Evolutionary conservation across 1,140 invertebrate genomes (phyloP).

Genomic region (Mamestra configurata): DNA sequence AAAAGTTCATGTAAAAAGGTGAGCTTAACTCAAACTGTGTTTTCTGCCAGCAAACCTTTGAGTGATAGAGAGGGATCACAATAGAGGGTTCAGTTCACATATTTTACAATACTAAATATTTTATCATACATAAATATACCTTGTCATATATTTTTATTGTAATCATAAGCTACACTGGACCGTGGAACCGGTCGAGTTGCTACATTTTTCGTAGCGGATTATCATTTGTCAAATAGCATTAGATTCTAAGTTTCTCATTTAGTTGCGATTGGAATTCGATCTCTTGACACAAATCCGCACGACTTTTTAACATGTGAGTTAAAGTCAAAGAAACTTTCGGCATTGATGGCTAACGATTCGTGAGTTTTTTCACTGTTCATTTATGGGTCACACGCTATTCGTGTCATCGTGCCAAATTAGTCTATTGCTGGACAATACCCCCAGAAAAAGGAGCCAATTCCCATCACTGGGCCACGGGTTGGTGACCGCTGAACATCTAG

Average conservation of each 20-base stretch:
- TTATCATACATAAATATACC: too few relatives aligned
- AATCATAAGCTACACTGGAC: not conserved
- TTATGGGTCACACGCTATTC: not conserved
- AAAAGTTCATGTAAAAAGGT: too few relatives aligned
- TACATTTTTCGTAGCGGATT: not conserved
- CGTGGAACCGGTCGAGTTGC: not conserved
- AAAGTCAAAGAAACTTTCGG: not conserved
- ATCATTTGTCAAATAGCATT: conserved; percentile 25
- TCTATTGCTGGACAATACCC: conserved; percentile 3
- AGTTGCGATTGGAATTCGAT: conserved; percentile 1
- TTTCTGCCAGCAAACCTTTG: too few relatives aligned
- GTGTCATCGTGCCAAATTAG: not conserved
- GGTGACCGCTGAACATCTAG: not conserved
- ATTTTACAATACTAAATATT: too few relatives aligned
- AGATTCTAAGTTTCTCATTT: not conserved
- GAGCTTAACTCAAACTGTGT: too few relatives aligned
- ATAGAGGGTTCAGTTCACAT: too few relatives aligned
- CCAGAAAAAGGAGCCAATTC: not conserved
- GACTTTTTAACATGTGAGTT: not conserved
- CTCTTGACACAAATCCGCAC: not conserved
- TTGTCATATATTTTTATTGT: not conserved
- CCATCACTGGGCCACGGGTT: not conserved
- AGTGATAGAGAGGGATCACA: too few relatives aligned
- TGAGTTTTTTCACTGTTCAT: not conserved
- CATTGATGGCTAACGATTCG: not conserved